A percentile compares a stretch with the other conserved stretches of the same genome.
Conservation (phyloP, 2,797 vertebrate species). For the Apodemus agrarius region DNA sequence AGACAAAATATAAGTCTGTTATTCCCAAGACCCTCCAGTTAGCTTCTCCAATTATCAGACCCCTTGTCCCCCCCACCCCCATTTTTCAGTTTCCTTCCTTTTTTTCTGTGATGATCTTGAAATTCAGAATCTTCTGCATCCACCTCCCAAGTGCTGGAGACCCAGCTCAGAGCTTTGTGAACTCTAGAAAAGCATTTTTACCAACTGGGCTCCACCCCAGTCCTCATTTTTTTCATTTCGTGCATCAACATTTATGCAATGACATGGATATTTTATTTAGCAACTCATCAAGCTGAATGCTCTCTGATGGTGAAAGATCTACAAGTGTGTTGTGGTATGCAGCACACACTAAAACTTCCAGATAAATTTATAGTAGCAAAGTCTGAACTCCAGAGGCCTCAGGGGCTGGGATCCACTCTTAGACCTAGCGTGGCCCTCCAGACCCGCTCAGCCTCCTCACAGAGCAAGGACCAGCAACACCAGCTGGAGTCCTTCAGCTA, state of each 20-base stretch:
- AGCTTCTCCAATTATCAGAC: neutral
- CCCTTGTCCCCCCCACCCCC: neutral
- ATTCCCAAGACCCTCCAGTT: neutral
- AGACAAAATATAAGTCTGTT: neutral
- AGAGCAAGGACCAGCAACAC: neutral
- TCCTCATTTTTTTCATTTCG: neutral
- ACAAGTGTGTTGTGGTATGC: conserved; percentile 18
- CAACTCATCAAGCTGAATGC: conserved; percentile 38
- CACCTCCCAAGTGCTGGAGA: neutral
- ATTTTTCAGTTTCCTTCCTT: neutral
- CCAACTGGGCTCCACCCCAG: neutral
- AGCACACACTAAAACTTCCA: neutral
- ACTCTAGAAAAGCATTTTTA: neutral
- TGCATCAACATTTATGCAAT: neutral
- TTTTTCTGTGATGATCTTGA: neutral
- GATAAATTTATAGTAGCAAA: neutral
- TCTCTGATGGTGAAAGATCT: conserved; percentile 69
- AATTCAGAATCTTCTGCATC: neutral
- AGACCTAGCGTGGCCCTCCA: neutral
- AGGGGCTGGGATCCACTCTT: neutral
- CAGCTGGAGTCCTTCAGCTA: neutral
- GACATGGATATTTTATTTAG: neutral
- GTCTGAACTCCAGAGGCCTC: neutral
- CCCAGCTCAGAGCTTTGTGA: neutral
- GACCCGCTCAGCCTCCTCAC: neutral